Evolutionary conservation across 53 echinoderm and acorn worm species (phyloP), one percentile per base, ranked within the genome.

Genomic region (Luidia sarsii): DNA sequence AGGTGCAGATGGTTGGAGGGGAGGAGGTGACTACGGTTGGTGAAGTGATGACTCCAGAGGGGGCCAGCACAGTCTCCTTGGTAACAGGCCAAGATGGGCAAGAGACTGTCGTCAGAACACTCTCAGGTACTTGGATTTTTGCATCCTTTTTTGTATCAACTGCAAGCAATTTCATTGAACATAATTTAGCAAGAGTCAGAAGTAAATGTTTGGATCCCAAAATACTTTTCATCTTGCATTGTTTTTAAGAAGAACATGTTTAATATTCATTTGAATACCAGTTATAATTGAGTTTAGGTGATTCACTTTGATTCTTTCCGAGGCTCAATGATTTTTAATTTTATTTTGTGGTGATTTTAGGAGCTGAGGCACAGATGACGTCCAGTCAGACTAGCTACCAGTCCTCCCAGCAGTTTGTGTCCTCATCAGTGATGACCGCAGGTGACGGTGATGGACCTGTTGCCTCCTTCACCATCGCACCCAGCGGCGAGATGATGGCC

Each of bases 391-490:
- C 39, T 30, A 75, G 71, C 53, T 71, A n/a, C 54, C 71, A 71
- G 71, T 71, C 71, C 71, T 53, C 71, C 36, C 71, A 71, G 52
- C 71, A 71, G 32, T 33, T 52, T 9, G 52, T 55, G 1, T 70
- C 41, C 41, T 41, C 70, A 7, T 70, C 70, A 0, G 14, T 38
- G 41, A 75, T 43, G 74, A 55, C 18, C 38, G 24, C 55, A 7
- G 39, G 28, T 1, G 57, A 57, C 46, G 41, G 75, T 23, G 23
- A 54, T 30, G 59, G 36, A 45, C 57, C 57, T 29, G 28, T 75
- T 18, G 57, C 75, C 0, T 57, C 75, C 0, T 59, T 60, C 57
- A 54, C 21, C 13, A 18, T 54, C 55, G 28, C 55, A 14, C 71
- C 52, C 36, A 55, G 27, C 14, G 71, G 32, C 16, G 75, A 75